These are phyloP conservation scores for Theristicus caerulescens DNA, from an alignment of 2,113 vertebrate genomes.

Conservation along the genomic window DNA sequence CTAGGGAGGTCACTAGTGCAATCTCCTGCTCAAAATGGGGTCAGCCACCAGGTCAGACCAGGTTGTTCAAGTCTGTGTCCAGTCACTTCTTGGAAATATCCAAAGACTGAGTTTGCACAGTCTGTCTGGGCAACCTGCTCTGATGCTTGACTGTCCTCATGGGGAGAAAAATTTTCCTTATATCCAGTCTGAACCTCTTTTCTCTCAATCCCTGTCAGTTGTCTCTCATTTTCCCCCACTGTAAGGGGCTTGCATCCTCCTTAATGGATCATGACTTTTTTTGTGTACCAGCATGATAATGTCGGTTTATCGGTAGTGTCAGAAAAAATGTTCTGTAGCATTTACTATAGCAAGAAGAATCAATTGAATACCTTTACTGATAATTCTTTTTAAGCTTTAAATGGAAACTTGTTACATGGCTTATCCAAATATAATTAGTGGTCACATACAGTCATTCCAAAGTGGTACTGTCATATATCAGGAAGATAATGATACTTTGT, in stretches of 20 bases:
- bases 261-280: neutral
- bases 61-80: neutral
- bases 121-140: neutral
- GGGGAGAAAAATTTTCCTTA: neutral
- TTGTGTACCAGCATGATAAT: neutral
- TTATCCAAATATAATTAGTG: neutral
- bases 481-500: neutral
- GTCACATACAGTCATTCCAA: neutral
- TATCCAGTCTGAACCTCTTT: neutral
- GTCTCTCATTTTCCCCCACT: neutral
- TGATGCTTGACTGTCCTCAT: neutral
- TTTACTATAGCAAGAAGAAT: neutral
- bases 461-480: neutral
- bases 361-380: neutral
- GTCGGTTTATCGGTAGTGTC: rapidly evolving
- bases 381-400: neutral
- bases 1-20: neutral
- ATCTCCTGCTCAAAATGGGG: neutral
- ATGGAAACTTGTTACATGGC: neutral
- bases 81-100: neutral
- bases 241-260: neutral
- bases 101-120: neutral
- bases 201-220: neutral
- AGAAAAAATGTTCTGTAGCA: neutral
- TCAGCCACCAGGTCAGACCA: neutral